Conservation (phyloP, 2,797 vertebrate species). For the Tapirus indicus region DNA sequence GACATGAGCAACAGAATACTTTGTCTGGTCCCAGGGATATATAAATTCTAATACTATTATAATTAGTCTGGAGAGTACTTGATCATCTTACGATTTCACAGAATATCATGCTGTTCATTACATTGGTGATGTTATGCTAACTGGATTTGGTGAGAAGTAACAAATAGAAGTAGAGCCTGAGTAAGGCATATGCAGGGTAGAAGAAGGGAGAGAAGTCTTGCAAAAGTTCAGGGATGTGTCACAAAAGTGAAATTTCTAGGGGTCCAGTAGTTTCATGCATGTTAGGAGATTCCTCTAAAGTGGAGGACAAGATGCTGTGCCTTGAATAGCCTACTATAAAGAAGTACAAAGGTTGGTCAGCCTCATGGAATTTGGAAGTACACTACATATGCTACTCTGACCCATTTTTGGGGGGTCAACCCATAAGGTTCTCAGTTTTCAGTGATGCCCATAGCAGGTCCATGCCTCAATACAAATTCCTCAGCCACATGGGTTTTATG, state of each 20-base stretch:
- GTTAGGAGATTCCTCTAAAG: not conserved
- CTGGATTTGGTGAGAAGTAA: not conserved
- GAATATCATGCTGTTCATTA: not conserved
- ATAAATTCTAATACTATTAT: not conserved
- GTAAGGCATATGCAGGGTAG: not conserved
- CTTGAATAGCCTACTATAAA: not conserved
- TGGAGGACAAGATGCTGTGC: not conserved
- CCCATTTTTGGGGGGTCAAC: not conserved
- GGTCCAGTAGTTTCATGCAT: not conserved
- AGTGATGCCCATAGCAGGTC: not conserved
- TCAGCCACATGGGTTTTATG: not conserved
- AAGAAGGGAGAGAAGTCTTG: not conserved
- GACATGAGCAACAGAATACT: not conserved
- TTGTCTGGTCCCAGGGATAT: not conserved
- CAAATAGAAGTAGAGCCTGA: not conserved
- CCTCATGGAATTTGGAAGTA: not conserved
- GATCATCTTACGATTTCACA: not conserved
- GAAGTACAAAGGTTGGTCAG: not conserved
- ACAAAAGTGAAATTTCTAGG: slow-evolving; percentile 11
- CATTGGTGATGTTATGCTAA: not conserved
- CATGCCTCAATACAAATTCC: not conserved
- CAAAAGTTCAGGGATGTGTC: not conserved
- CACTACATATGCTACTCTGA: not conserved
- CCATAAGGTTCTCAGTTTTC: not conserved
- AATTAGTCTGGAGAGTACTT: not conserved